These are phyloP conservation scores for Drosophila sordidula DNA, from an alignment of 2,888 invertebrate species.

Conservation along the genomic window DNA sequence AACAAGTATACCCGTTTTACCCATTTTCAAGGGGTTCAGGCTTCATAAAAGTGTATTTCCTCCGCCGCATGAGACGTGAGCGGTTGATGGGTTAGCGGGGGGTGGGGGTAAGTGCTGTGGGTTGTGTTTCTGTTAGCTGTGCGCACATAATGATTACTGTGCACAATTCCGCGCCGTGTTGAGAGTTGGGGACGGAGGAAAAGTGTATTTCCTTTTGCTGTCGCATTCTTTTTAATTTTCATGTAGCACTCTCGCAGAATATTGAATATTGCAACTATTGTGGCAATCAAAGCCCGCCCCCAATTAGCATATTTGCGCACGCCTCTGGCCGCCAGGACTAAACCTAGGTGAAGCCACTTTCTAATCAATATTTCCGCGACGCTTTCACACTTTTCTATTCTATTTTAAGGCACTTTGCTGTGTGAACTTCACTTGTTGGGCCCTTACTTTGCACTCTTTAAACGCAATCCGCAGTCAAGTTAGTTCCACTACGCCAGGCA, in stretches of 20 bases:
- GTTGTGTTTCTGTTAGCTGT: slow-evolving; percentile 11
- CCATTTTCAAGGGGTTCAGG: too few relatives aligned
- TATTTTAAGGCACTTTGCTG: neutral
- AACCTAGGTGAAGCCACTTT: neutral
- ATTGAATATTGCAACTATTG: slow-evolving; percentile 48
- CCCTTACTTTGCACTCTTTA: slow-evolving; percentile 12
- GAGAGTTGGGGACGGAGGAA: neutral
- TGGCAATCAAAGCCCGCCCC: neutral
- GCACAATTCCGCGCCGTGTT: slow-evolving; percentile 13
- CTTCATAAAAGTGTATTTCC: neutral
- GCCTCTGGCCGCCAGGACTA: slow-evolving; percentile 3
- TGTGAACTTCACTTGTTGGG: slow-evolving; percentile 24
- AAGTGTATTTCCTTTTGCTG: slow-evolving; percentile 12
- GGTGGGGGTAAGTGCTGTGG: neutral
- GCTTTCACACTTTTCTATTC: slow-evolving; percentile 14
- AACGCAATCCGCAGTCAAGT: slow-evolving; percentile 20
- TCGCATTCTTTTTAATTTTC: slow-evolving; percentile 58
- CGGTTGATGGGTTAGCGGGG: too few relatives aligned
- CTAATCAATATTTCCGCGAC: slow-evolving; percentile 44
- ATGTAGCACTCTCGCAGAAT: slow-evolving; percentile 43
- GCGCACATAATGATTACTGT: slow-evolving; percentile 56
- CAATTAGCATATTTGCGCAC: slow-evolving; percentile 48
- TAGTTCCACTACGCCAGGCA: slow-evolving; percentile 32
- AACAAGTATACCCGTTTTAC: too few relatives aligned
- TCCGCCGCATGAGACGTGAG: neutral